These are phyloP conservation scores for Lepidurus packardi DNA, from an alignment of 1,140 invertebrate species.

Conservation along the genomic window DNA sequence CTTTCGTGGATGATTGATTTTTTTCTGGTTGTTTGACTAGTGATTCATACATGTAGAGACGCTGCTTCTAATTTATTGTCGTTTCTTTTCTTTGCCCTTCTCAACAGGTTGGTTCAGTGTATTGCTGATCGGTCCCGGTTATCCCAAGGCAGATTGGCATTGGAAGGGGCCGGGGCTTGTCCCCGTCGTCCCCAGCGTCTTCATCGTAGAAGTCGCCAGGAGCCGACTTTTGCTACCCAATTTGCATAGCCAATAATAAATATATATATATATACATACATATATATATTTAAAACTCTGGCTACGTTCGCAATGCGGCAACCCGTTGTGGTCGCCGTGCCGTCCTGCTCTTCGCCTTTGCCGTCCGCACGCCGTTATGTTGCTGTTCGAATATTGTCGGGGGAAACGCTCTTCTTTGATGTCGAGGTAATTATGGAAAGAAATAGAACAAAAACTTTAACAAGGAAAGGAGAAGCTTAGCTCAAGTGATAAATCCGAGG, in stretches of 20 bases:
- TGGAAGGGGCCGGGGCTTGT: constrained; percentile 20
- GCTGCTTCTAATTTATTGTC: neutral
- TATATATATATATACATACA: no score
- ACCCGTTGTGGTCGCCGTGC: constrained; percentile 39
- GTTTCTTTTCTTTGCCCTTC: neutral
- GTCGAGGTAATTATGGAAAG: constrained; percentile 50
- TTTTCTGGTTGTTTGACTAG: neutral
- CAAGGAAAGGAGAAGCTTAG: no score
- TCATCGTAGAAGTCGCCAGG: neutral
- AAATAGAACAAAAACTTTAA: neutral
- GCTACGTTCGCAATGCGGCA: constrained; percentile 26
- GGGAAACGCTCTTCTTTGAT: constrained; percentile 58
- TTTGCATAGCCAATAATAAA: neutral
- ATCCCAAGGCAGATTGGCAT: neutral
- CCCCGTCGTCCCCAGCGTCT: constrained; percentile 16
- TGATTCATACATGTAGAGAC: neutral
- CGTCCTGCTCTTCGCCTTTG: constrained; percentile 34
- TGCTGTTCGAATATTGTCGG: constrained; percentile 55
- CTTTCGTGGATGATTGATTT: constrained; percentile 11
- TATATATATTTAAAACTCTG: neutral
- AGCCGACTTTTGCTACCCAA: neutral
- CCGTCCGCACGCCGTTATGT: constrained; percentile 47
- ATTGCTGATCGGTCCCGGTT: constrained; percentile 4
- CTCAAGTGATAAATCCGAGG: no score
- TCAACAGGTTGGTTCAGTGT: neutral